Evolutionary conservation across 2,113 vertebrate species (phyloP).

Genomic region (Pygoscelis adeliae): DNA sequence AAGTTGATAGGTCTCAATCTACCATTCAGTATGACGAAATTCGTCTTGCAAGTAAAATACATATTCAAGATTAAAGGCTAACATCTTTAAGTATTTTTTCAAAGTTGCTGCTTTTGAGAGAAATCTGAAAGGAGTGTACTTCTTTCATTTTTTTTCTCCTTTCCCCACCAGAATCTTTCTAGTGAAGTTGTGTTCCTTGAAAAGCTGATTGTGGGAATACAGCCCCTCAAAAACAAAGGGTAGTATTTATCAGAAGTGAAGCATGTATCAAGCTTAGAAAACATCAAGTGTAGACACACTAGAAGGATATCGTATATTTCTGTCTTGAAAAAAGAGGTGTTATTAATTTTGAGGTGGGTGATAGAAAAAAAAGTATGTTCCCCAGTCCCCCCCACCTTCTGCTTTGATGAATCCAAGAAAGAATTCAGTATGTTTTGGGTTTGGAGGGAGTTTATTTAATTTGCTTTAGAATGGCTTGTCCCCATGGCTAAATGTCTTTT

Average conservation of each 20-base stretch:
- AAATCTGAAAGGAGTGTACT: not conserved
- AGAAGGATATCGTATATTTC: not conserved
- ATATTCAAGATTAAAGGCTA: not conserved
- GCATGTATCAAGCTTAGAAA: not conserved
- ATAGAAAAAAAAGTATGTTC: not conserved
- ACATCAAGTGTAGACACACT: not conserved
- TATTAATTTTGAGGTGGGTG: not conserved
- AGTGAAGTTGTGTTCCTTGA: not conserved
- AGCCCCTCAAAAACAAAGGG: not conserved
- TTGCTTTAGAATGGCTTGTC: not conserved
- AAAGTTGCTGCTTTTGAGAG: not conserved
- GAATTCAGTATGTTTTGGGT: not conserved
- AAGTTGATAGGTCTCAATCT: not conserved
- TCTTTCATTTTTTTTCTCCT: not conserved
- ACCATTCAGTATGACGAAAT: not conserved
- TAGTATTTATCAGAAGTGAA: too few relatives aligned
- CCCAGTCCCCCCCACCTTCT: not conserved
- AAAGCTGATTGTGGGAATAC: not conserved
- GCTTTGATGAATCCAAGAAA: not conserved
- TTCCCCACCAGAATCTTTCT: not conserved
- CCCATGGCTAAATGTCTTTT: not conserved
- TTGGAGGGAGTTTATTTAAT: not conserved
- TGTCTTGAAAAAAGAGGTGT: not conserved
- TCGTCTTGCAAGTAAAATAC: not conserved
- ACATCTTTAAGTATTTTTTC: not conserved